phyloP scores from a whole-genome alignment of 2,888 invertebrate genomes.

The Cephus nigrinus region DNA sequence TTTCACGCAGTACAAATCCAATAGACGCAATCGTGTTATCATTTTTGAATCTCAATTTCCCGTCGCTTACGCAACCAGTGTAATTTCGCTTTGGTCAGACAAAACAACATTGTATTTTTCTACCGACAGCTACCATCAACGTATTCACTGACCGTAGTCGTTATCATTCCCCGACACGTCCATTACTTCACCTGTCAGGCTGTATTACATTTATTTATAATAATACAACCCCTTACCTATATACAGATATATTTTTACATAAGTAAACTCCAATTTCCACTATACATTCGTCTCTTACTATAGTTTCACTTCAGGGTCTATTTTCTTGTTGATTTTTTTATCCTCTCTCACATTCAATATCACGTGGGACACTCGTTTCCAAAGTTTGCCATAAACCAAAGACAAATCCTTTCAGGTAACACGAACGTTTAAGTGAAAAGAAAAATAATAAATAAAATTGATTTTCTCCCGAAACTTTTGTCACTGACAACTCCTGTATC shows the following conservation, averaged over 20 bases:
- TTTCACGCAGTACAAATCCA: not conserved
- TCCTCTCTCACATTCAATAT: not conserved
- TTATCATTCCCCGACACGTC: too few species aligned
- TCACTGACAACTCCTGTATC: not conserved
- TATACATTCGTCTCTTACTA: too few species aligned
- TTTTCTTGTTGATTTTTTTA: too few species aligned
- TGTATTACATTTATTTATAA: too few species aligned
- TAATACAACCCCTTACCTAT: too few species aligned
- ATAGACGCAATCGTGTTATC: not conserved
- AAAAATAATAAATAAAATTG: not conserved
- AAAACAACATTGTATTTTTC: too few species aligned
- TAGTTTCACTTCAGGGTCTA: too few species aligned
- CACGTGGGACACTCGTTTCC: not conserved
- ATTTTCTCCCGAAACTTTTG: not conserved
- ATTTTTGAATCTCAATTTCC: not conserved
- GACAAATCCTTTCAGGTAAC: not conserved
- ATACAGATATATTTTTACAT: too few species aligned
- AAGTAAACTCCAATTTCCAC: too few species aligned
- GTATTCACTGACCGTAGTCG: too few species aligned
- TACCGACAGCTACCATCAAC: too few species aligned
- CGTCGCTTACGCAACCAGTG: not conserved
- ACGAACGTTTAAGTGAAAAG: not conserved
- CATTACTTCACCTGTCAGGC: too few species aligned
- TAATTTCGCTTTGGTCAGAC: not conserved
- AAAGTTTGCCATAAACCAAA: not conserved